Conservation (phyloP, 2,888 invertebrate species). For the Imbricaverruca yamaguchii region DNA sequence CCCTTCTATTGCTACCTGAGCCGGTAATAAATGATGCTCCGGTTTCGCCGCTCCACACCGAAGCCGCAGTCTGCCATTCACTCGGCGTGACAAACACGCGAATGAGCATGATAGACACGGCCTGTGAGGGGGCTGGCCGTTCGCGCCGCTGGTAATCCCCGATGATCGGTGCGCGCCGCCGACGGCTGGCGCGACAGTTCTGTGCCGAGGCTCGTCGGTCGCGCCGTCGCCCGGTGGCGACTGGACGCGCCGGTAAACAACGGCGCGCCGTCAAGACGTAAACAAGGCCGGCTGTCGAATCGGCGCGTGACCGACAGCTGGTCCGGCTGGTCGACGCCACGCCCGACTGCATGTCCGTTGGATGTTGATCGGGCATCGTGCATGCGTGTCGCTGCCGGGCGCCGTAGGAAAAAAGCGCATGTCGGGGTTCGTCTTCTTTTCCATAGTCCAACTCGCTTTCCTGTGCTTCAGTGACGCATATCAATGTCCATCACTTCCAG, state of each 20-base stretch:
- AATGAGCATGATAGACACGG: constrained; percentile 3
- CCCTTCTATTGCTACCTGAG: neutral
- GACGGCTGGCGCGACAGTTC: no score
- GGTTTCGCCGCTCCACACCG: neutral
- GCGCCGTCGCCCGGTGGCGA: neutral
- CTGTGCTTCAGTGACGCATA: no score
- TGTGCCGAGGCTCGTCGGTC: neutral
- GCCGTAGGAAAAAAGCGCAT: no score
- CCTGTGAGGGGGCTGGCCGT: neutral
- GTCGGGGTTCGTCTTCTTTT: no score
- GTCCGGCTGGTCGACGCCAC: no score
- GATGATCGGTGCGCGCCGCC: neutral
- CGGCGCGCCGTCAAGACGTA: neutral
- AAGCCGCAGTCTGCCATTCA: neutral
- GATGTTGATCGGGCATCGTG: neutral
- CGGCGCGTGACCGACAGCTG: no score
- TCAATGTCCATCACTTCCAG: no score
- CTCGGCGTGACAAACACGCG: neutral
- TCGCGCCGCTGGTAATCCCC: neutral
- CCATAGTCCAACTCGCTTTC: no score
- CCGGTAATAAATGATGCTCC: constrained; percentile 5
- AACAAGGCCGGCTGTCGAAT: neutral
- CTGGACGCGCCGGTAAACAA: neutral
- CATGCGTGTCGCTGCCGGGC: neutral
- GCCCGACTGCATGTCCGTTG: no score